These are phyloP conservation scores for Nemopilema nomurai DNA, from an alignment of 30 jellyfish, hydroid and myxozoan species.

Conservation along the genomic window DNA sequence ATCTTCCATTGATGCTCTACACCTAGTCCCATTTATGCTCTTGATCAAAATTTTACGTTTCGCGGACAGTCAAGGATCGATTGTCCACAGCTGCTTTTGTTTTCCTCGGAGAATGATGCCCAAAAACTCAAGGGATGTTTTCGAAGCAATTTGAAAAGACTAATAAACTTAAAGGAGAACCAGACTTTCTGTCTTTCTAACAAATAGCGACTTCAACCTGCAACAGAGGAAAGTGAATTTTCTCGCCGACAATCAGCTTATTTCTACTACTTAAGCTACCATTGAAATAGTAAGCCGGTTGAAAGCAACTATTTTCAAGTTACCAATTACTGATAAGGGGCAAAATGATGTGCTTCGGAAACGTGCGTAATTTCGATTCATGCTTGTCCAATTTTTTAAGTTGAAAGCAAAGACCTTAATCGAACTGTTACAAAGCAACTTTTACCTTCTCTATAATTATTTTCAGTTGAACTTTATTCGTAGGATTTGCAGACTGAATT, in stretches of 20 bases:
- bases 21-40: too few species aligned
- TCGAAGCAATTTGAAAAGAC: background rate
- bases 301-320: background rate
- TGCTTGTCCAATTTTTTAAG: background rate
- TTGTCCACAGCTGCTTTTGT: background rate
- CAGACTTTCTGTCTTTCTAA: background rate
- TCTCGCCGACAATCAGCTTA: background rate
- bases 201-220: background rate
- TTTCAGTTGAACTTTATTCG: background rate
- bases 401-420: too few species aligned
- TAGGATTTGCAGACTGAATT: slow-evolving; percentile 81
- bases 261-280: background rate
- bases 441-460: background rate
- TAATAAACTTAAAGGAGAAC: background rate
- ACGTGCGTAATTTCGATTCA: background rate
- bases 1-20: too few species aligned
- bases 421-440: too few species aligned
- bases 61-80: too few species aligned
- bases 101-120: background rate
- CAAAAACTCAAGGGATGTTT: background rate
- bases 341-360: background rate
- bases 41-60: too few species aligned
- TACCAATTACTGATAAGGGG: background rate
- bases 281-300: background rate
- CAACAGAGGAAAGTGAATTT: background rate